Conservation (phyloP, 2,797 vertebrate genomes). For the Lacerta agilis region DNA sequence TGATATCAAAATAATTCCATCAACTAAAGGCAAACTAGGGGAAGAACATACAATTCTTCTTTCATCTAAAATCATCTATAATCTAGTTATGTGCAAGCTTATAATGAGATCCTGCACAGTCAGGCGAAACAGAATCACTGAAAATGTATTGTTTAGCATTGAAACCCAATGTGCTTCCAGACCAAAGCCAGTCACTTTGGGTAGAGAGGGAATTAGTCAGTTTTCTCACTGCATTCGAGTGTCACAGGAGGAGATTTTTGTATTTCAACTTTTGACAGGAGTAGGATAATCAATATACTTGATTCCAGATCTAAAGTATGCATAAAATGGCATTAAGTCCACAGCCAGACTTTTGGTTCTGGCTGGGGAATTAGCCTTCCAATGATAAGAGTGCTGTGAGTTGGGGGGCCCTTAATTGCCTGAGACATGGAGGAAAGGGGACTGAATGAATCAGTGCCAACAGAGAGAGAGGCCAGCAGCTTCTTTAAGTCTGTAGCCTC, state of each 20-base stretch:
- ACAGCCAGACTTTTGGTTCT: background rate
- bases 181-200: background rate
- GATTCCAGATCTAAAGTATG: background rate
- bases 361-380: background rate
- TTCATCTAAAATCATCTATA: background rate
- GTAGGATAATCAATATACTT: background rate
- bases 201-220: background rate
- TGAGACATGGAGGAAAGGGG: background rate
- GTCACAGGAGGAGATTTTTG: background rate
- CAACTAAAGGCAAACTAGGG: background rate
- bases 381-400: background rate
- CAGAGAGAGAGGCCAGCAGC: background rate
- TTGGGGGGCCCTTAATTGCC: too few relatives aligned
- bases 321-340: background rate
- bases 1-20: background rate
- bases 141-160: background rate
- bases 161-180: background rate
- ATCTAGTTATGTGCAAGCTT: background rate
- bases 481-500: background rate
- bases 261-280: too few relatives aligned
- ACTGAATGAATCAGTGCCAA: background rate
- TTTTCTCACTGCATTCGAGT: background rate
- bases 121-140: background rate
- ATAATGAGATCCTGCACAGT: background rate
- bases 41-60: background rate